Evolutionary conservation across 2,888 invertebrate species (phyloP), one percentile per base, ranked within the genome.

Genomic region (Oscheius sp.): DNA sequence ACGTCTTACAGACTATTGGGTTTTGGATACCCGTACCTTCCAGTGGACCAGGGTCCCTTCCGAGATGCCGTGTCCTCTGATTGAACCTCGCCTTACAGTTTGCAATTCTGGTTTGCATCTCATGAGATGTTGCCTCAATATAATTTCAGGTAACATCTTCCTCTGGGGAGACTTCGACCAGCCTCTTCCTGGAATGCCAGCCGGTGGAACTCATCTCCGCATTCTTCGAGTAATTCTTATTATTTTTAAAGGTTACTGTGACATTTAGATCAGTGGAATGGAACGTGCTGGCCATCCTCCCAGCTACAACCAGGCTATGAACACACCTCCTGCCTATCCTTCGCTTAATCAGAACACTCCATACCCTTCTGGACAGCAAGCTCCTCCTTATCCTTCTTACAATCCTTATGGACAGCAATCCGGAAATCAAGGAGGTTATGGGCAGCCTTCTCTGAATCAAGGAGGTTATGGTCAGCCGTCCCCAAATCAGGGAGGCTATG

Each of bases 161-260:
- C 78, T 88, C 27, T 87, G 87, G 86, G 87, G 87, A 46, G 87
- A 87, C 71, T 88, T 85, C 53, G 87, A 87, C 64, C 80, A 86
- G 75, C 87, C 87, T 55, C 76, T 87, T 29, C 87, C 87, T 27
- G 87, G 87, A 53, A 87, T 87, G 87, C 85, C 85, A 18, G 73
- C 74, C 12, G 69, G 73, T n/a, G 84, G 85, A 49, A 87, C 87
- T 7, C 87, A 87, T 77, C 78, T 87, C 7, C 81, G 87, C 7
- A 86, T 87, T 53, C 75, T 87, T 16, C 76, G 78, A 21, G 80
- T 87, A 53, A 56, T 73, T 18, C 35, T 9, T 0, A 29, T 23
- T n/a, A 49, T 13, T 7, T 9, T 61, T 16, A 21, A 29, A 13
- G 5, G 27, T 16, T 29, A 43, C 18, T 13, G 7, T 13, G 45